Conservation (phyloP, 2,113 vertebrate genomes). For the Scartelaos histophorus region DNA sequence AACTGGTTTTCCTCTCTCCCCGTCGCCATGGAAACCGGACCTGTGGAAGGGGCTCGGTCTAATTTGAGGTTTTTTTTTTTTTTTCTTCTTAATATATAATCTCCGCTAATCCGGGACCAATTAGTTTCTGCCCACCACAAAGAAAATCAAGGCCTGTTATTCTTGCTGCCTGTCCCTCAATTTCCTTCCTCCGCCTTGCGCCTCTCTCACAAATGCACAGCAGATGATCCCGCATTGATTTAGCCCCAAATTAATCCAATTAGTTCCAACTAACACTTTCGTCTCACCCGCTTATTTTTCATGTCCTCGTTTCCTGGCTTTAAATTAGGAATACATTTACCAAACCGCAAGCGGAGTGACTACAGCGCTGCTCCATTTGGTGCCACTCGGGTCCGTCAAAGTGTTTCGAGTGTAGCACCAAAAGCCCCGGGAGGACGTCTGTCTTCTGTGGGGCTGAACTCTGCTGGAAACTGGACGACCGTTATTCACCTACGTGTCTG, state of each 20-base stretch:
- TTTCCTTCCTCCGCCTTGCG: slow-evolving; percentile 19
- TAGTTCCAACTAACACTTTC: slow-evolving; percentile 39
- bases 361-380: background rate
- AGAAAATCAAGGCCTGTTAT: slow-evolving; percentile 34
- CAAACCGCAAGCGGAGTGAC: background rate
- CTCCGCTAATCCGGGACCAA: slow-evolving; percentile 70
- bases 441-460: too few relatives aligned
- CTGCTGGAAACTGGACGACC: too few relatives aligned
- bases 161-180: slow-evolving; percentile 12
- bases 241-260: slow-evolving; percentile 53
- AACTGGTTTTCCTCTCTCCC: slow-evolving; percentile 46
- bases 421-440: too few relatives aligned
- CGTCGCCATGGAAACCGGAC: slow-evolving; percentile 65
- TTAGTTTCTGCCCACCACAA: slow-evolving; percentile 65
- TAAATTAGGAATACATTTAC: slow-evolving; percentile 8
- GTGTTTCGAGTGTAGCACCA: too few relatives aligned
- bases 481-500: too few relatives aligned
- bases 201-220: background rate
- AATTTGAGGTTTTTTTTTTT: slow-evolving; percentile 45
- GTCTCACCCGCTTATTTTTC: slow-evolving; percentile 13
- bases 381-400: background rate
- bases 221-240: slow-evolving; percentile 44
- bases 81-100: slow-evolving; percentile 55
- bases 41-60: slow-evolving; percentile 52
- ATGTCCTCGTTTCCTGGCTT: slow-evolving; percentile 17